Base-by-base conservation (phyloP, 2,888 invertebrate genomes). In the Latrodectus elegans region DNA sequence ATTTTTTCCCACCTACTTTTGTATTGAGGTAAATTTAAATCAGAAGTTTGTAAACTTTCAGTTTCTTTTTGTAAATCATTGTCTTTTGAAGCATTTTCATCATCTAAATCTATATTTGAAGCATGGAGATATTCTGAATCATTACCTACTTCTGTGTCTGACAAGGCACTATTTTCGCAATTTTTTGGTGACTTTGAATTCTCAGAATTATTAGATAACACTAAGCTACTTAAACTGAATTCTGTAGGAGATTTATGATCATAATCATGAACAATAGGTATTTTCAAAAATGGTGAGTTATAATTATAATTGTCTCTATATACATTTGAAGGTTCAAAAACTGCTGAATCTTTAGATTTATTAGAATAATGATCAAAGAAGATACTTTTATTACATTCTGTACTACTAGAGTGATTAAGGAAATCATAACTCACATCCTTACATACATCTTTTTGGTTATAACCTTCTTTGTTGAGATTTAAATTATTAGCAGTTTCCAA, bases 1-100 rank as follows among this genome's bases (percentile, higher is more conserved):
- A 82, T 77, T 65, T 51, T 87, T 67, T 87, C 81, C 81, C 81
- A 87, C 8, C 75, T 81, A 49, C 81, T 81, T 77, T 87, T 87
- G 38, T 87, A 87, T 14, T 81, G 81, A 11, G 81, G 86, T n/a
- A 72, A 8, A 51, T 12, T n/a, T 53, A 49, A 15, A 60, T 60
- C n/a, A 10, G 17, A 11, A 52, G 70, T 64, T 14, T 71, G 14
- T 26, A 38, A 8, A 51, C 51, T 49, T 64, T 6, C 12, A 38
- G 8, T 38, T 70, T 15, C 8, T 38, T 65, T 65, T 26, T 72
- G 11, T 51, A 72, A 64, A 10, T 72, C 8, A 2, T 22, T 17
- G 49, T 65, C 60, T n/a, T 6, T 60, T 9, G 60, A 60, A 60
- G 60, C 6, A 6, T 60, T 60, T 60, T 60, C 14, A 0, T 53